phyloP scores from a whole-genome alignment of 2,888 invertebrate genomes.

The Tineola bisselliella region DNA sequence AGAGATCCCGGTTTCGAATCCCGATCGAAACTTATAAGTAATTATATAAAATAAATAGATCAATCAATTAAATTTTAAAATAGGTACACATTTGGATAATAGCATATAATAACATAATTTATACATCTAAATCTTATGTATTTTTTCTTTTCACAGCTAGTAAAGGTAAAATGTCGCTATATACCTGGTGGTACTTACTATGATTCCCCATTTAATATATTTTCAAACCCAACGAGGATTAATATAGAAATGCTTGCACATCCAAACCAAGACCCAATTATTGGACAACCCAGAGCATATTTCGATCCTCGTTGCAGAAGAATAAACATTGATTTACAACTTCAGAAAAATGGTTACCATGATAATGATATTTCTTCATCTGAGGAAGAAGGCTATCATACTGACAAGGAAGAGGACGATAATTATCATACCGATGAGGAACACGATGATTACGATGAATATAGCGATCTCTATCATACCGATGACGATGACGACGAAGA shows the following conservation, averaged over 20 bases:
- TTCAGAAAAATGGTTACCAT: neutral
- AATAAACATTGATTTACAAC: neutral
- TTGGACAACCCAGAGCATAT: neutral
- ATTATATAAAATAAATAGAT: too few relatives aligned
- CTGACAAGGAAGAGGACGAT: neutral
- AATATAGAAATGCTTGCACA: conserved; percentile 3
- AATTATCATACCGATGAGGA: too few relatives aligned
- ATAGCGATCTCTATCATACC: too few relatives aligned
- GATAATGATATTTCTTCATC: too few relatives aligned
- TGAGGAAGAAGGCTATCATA: neutral
- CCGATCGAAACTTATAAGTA: too few relatives aligned
- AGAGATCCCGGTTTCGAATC: too few relatives aligned
- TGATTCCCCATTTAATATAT: neutral
- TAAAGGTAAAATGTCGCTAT: neutral
- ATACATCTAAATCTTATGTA: too few relatives aligned
- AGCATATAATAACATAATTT: too few relatives aligned
- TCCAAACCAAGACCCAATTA: neutral
- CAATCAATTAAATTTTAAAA: too few relatives aligned
- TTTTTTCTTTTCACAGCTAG: neutral
- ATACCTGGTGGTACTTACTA: neutral
- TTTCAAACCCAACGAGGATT: neutral
- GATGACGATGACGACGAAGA: neutral
- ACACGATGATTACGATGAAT: too few relatives aligned
- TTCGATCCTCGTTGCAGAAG: neutral
- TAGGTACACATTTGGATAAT: too few relatives aligned